Conservation (phyloP, 2,797 vertebrate genomes). For the Microchirus variegatus region DNA sequence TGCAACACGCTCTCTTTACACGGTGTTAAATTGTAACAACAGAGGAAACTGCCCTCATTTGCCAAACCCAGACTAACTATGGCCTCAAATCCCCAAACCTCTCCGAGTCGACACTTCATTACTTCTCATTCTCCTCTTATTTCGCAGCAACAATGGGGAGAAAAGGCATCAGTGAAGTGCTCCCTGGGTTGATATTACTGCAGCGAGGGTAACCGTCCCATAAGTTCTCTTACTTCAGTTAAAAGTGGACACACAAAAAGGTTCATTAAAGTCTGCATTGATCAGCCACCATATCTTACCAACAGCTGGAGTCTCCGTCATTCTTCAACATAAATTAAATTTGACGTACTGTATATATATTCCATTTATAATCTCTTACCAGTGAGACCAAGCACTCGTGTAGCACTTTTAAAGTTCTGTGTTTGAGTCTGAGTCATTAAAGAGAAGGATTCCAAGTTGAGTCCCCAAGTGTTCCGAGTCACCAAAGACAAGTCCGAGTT, state of each 20-base stretch:
- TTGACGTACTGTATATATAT: not conserved
- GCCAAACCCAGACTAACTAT: not conserved
- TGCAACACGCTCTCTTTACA: constrained; percentile 1
- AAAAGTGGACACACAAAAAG: not conserved
- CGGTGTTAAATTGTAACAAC: not conserved
- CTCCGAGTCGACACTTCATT: not conserved
- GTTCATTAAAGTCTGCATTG: not conserved
- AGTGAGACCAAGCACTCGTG: too few species aligned
- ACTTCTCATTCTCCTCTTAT: constrained; percentile 1
- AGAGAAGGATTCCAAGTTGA: too few species aligned
- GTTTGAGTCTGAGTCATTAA: too few species aligned
- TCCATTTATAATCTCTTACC: too few species aligned
- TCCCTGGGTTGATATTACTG: not conserved
- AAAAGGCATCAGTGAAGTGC: not conserved
- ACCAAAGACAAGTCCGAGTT: too few species aligned
- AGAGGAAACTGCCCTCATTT: constrained; percentile 1
- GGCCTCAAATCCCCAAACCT: constrained; percentile 5
- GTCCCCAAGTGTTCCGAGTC: too few species aligned
- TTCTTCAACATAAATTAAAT: not conserved
- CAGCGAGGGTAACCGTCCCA: not conserved
- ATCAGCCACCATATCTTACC: not conserved
- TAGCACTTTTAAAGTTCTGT: too few species aligned
- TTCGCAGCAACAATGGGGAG: not conserved
- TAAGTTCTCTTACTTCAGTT: not conserved
- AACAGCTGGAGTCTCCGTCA: not conserved